phyloP scores from a whole-genome alignment of 2,113 vertebrate species.

The Eonycteris spelaea region DNA sequence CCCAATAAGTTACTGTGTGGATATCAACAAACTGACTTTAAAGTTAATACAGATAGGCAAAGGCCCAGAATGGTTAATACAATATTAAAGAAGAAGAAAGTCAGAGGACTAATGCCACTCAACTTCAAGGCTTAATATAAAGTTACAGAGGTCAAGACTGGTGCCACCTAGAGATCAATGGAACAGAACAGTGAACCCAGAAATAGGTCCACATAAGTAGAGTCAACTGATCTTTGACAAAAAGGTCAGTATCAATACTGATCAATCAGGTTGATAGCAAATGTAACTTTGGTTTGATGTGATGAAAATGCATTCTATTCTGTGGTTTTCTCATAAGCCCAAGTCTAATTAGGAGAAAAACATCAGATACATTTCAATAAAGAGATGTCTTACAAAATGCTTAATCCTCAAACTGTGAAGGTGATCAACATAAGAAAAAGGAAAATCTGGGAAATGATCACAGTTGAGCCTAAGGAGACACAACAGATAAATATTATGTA shows the following conservation, averaged over 20 bases:
- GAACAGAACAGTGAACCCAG: background rate
- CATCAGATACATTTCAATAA: background rate
- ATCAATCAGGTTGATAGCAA: background rate
- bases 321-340: background rate
- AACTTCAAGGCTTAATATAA: background rate
- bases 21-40: background rate
- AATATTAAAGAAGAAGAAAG: background rate
- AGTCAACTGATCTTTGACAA: background rate
- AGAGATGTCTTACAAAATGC: background rate
- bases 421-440: background rate
- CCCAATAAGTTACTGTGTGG: background rate
- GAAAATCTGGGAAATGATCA: background rate
- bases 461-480: background rate
- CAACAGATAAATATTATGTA: background rate
- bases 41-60: background rate
- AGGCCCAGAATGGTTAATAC: background rate
- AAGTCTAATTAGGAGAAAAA: background rate
- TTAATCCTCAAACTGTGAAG: background rate
- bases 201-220: background rate
- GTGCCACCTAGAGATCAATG: background rate
- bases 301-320: background rate
- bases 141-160: background rate
- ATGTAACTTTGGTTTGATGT: background rate
- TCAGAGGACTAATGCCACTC: background rate
- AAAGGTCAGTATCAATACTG: background rate